Conservation (phyloP, 1,140 invertebrate species). For the Proales similis region DNA sequence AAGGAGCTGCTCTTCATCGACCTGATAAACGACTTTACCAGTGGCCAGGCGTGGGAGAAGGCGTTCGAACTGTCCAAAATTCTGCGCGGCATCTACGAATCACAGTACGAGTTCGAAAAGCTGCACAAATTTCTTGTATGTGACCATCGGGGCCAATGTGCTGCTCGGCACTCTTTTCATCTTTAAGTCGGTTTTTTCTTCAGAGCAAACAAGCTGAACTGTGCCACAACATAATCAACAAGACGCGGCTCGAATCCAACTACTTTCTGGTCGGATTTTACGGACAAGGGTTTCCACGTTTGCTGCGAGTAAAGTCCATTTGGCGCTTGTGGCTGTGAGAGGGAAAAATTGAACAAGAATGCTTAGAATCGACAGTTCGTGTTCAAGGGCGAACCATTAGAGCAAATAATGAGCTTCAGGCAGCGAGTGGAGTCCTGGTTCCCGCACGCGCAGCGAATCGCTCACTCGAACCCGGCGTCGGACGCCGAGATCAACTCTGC, state of each 20-base stretch:
- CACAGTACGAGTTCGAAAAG: constrained; percentile 23
- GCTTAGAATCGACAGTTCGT: constrained; percentile 33
- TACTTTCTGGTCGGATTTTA: constrained; percentile 36
- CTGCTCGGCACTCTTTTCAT: too few species aligned
- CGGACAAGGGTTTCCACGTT: constrained; percentile 2
- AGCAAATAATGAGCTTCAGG: constrained; percentile 37
- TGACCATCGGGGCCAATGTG: too few species aligned
- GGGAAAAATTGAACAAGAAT: too few species aligned
- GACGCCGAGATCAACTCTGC: neutral
- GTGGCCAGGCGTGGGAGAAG: constrained; percentile 36
- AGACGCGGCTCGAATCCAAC: constrained; percentile 9
- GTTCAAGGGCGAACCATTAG: constrained; percentile 21
- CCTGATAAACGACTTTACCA: constrained; percentile 10
- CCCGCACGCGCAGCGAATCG: constrained; percentile 13
- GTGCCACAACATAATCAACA: constrained; percentile 23
- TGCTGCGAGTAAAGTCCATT: neutral
- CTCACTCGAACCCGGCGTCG: constrained; percentile 8
- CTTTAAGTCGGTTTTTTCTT: too few species aligned
- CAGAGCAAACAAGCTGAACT: constrained; percentile 34
- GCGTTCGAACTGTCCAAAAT: constrained; percentile 25
- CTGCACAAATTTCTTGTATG: neutral
- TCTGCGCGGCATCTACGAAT: constrained; percentile 15
- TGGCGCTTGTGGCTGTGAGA: too few species aligned
- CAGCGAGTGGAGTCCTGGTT: constrained; percentile 31
- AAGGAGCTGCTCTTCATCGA: constrained; percentile 11